Percentiles rank a stretch among this genome's conserved stretches.
Conservation (phyloP, 2,113 vertebrate species). For the Trogon surrucura region DNA sequence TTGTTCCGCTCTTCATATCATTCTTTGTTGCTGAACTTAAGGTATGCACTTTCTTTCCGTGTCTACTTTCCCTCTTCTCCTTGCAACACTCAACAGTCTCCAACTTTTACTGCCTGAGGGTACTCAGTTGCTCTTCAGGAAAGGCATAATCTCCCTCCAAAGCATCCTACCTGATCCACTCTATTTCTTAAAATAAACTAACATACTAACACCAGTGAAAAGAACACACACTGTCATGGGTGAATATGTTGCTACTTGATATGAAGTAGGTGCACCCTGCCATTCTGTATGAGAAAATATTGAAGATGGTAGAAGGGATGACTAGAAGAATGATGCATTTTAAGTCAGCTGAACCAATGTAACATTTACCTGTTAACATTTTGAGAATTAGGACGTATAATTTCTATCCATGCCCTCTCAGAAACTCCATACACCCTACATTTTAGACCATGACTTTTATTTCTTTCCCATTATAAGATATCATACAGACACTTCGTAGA, state of each 20-base stretch:
- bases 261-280: background rate
- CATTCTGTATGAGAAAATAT: background rate
- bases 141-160: background rate
- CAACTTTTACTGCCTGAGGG: background rate
- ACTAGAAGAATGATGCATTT: background rate
- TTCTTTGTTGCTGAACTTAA: background rate
- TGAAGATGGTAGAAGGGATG: background rate
- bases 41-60: accelerated
- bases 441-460: background rate
- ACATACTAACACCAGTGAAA: background rate
- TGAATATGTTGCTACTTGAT: background rate
- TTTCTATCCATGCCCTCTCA: background rate
- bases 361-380: background rate
- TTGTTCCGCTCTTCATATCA: background rate
- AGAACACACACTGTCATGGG: background rate
- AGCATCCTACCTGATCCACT: background rate
- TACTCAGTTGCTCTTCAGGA: background rate
- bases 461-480: background rate
- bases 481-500: background rate
- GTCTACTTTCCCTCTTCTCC: background rate
- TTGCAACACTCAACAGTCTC: background rate
- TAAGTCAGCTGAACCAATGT: background rate
- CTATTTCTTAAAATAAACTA: background rate
- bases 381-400: background rate
- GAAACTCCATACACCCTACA: background rate